Evolutionary conservation across 2,113 vertebrate species (phyloP).

Genomic region (Saguinus midas): DNA sequence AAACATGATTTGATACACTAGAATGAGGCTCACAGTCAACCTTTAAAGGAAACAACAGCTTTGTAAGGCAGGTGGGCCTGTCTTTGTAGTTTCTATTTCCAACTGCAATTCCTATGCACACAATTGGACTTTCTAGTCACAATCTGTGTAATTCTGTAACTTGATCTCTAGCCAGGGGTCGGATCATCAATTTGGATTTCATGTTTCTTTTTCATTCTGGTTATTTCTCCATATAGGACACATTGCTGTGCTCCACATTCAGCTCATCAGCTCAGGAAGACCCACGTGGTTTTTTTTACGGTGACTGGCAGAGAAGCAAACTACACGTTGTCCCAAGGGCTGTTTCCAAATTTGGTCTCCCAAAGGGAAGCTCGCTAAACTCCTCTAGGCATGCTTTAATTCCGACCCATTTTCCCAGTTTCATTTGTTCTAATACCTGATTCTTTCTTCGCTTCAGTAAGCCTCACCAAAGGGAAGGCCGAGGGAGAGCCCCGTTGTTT

Average conservation of each 20-base stretch:
- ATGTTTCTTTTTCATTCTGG: not conserved
- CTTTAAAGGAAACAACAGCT: not conserved
- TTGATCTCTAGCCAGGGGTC: not conserved
- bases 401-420: slow-evolving; percentile 66
- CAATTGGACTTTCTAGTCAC: not conserved
- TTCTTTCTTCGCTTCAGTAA: not conserved
- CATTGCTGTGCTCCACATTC: not conserved
- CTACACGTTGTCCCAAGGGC: slow-evolving; percentile 27
- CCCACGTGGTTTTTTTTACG: not conserved
- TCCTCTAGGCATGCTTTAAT: slow-evolving; percentile 52
- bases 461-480: not conserved
- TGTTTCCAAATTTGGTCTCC: slow-evolving; percentile 59
- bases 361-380: not conserved
- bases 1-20: rapidly evolving
- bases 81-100: not conserved
- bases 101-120: not conserved
- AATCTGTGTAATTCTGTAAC: not conserved
- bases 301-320: slow-evolving; percentile 43
- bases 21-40: rapidly evolving
- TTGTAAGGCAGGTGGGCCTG: not conserved
- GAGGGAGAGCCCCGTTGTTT: not conserved
- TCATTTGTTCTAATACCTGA: slow-evolving; percentile 21
- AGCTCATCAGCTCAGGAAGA: not conserved
- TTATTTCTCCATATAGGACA: not conserved
- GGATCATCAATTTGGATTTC: not conserved